phyloP scores from a whole-genome alignment of 2,888 invertebrate genomes.

The Nebria salina region DNA sequence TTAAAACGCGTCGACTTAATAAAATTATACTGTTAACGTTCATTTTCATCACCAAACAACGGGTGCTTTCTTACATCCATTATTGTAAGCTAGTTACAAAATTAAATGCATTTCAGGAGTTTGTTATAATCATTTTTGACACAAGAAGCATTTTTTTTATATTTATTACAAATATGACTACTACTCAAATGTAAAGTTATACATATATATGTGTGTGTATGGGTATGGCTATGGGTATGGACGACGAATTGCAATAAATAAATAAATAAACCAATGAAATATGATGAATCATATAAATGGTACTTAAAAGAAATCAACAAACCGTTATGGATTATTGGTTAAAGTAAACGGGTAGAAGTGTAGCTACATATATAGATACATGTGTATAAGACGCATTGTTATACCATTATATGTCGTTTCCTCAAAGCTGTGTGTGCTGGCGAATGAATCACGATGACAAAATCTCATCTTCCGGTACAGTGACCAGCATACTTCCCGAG shows the following conservation, averaged over 20 bases:
- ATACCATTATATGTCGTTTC: slow-evolving; percentile 12
- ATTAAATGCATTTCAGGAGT: background rate
- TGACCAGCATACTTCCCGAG: slow-evolving; percentile 10
- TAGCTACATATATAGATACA: background rate
- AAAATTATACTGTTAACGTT: slow-evolving; percentile 39
- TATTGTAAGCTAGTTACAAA: background rate
- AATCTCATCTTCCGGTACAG: slow-evolving; percentile 13
- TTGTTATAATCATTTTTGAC: too few relatives aligned
- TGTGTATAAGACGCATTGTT: slow-evolving; percentile 2
- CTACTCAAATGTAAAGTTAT: too few relatives aligned
- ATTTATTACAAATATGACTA: too few relatives aligned
- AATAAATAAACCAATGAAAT: background rate
- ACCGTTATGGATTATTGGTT: slow-evolving; percentile 6
- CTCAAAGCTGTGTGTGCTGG: background rate
- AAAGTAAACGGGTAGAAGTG: background rate
- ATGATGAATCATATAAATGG: background rate
- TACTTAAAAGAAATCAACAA: background rate
- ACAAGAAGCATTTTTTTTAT: too few relatives aligned
- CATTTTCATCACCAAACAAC: background rate
- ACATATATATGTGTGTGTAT: background rate
- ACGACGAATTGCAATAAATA: too few relatives aligned
- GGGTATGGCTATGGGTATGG: too few relatives aligned
- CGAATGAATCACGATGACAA: slow-evolving; percentile 5
- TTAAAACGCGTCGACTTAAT: slow-evolving; percentile 41
- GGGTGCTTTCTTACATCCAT: background rate